These are phyloP conservation scores for Tigriopus japonicus DNA, from an alignment of 1,140 invertebrate genomes.

Conservation along the genomic window DNA sequence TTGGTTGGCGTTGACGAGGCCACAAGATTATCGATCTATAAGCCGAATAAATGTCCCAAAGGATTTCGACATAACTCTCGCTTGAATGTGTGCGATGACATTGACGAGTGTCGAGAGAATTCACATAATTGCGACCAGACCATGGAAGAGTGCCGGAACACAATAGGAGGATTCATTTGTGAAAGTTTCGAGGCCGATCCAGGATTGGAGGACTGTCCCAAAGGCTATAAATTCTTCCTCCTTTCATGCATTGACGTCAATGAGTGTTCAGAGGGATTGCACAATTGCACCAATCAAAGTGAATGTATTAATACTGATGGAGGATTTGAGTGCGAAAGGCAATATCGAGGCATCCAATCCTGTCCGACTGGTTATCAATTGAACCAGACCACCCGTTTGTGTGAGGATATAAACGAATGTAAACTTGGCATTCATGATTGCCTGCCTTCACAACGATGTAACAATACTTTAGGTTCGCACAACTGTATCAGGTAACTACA, in stretches of 20 bases:
- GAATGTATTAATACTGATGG: not conserved
- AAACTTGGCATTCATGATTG: slow-evolving; percentile 16
- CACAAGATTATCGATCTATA: no score
- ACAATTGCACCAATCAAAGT: slow-evolving; percentile 23
- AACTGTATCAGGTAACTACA: slow-evolving; percentile 49
- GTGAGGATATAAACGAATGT: slow-evolving; percentile 24
- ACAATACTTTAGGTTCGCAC: slow-evolving; percentile 72
- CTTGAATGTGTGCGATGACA: slow-evolving; percentile 2
- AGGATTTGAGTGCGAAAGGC: not conserved
- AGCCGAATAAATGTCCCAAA: not conserved
- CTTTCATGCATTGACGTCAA: slow-evolving; percentile 23
- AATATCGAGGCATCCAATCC: not conserved
- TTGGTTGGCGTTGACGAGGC: no score
- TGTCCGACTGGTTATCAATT: not conserved
- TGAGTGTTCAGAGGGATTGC: slow-evolving; percentile 24
- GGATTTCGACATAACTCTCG: not conserved
- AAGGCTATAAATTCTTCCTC: slow-evolving; percentile 7
- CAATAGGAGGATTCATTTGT: not conserved
- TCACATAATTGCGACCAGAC: not conserved
- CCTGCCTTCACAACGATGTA: slow-evolving; percentile 50
- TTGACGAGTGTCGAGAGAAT: not conserved
- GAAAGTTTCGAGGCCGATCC: not conserved
- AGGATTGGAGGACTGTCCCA: slow-evolving; percentile 2
- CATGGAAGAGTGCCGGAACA: not conserved
- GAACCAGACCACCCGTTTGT: slow-evolving; percentile 24